Evolutionary conservation across 1,140 invertebrate species (phyloP), one percentile per base, ranked within the genome.

Genomic region (Hermatobates lingyangjiaoensis): DNA sequence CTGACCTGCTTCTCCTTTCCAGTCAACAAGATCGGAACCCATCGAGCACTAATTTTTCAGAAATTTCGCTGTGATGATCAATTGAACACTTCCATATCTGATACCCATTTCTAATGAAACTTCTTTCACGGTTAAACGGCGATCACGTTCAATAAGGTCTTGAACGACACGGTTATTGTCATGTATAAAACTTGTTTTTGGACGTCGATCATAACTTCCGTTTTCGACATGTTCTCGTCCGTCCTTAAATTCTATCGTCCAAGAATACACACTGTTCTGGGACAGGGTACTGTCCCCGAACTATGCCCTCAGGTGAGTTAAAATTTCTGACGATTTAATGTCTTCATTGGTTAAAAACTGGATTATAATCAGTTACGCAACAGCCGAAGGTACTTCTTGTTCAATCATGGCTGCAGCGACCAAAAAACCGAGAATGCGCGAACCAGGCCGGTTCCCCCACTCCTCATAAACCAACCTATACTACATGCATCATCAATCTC

Each of bases 251-350:
- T 51, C 1, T 28, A n/a, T 45, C 26, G 39, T 20, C 49, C 49
- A 50, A 20, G 49, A 23, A 40, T 4, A 48, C 21, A 50, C 23
- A 3, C 48, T 21, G 27, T 39, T 25, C 42, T 24, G 14, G 23
- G 39, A 51, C 39, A 45, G 50, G 44, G 40, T 51, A 26, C 18
- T 18, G 18, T 45, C 42, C 39, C 50, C 50, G 25, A 51, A 51
- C 39, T 51, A 42, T 44, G 50, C 50, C 1, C 2, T 51, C 1
- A 51, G 45, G 15, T 23, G 44, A 45, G 20, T 45, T 40, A 40
- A 40, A 5, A 45, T 45, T 23, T 45, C 21, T 15, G 20, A 45
- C 2, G 44, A 24, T 45, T 45, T 25, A 45, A 45, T 23, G 18
- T 24, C 40, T 44, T 44, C 44, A 45, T n/a, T 45, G 18, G 44